These are phyloP conservation scores for Chondrilla cf. caribensis DNA, from an alignment of 37 sponge, comb jelly and placozoan species.

Conservation along the genomic window DNA sequence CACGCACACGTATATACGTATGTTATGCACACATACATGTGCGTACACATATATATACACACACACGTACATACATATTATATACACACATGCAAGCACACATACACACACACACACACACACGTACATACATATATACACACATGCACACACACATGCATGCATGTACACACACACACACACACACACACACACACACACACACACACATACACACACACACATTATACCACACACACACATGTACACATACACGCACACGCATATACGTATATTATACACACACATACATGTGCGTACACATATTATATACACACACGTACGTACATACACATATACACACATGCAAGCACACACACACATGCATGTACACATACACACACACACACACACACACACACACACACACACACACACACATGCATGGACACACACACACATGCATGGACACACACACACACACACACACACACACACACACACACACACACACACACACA, in stretches of 20 bases:
- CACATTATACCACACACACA: not conserved
- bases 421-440: not conserved
- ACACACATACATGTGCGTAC: not conserved
- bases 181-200: not conserved
- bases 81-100: not conserved
- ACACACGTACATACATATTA: not conserved
- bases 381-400: slow-evolving; percentile 3
- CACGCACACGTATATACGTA: not conserved
- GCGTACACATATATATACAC: not conserved
- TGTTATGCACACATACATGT: not conserved
- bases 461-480: too few relatives aligned
- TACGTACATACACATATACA: not conserved
- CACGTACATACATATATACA: not conserved
- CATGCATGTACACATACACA: not conserved
- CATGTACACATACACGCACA: not conserved
- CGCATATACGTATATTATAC: not conserved
- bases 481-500: too few relatives aligned
- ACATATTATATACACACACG: not conserved
- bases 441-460: too few relatives aligned
- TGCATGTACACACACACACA: not conserved
- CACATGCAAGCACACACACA: not conserved
- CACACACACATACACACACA: slow-evolving; percentile 1
- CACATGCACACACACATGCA: not conserved
- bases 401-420: slow-evolving; percentile 9
- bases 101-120: not conserved